These are phyloP conservation scores for Myotis vivesi DNA, from an alignment of 2,797 vertebrate species.

Conservation along the genomic window DNA sequence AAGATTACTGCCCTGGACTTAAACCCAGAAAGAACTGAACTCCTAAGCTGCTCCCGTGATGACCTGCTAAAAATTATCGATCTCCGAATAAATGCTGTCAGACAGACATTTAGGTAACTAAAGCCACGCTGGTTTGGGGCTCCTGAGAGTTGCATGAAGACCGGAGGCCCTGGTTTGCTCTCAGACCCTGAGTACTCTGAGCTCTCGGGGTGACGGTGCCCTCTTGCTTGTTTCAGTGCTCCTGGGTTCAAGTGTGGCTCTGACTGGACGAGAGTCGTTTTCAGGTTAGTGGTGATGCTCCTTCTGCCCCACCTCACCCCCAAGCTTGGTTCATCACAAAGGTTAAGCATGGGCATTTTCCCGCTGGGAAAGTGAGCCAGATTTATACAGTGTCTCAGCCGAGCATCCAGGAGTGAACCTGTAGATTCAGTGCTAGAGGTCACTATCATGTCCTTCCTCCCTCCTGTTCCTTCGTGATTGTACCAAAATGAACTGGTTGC, in stretches of 20 bases:
- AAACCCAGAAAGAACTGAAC: constrained; percentile 93
- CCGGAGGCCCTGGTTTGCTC: neutral
- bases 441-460: neutral
- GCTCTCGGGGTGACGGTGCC: fast-evolving
- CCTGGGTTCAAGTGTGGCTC: constrained; percentile 97
- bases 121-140: neutral
- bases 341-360: neutral
- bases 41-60: constrained; percentile 95
- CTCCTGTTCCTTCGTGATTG: neutral
- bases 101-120: constrained; percentile 92
- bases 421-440: neutral
- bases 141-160: fast-evolving
- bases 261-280: constrained; percentile 96
- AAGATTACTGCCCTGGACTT: constrained; percentile 96
- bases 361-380: neutral
- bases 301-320: fast-evolving
- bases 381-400: fast-evolving
- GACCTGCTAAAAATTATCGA: constrained; percentile 96
- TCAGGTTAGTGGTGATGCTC: constrained; percentile 87
- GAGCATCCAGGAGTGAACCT: neutral
- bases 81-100: constrained; percentile 88
- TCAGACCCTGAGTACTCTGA: neutral
- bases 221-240: constrained; percentile 84
- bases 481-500: fast-evolving
- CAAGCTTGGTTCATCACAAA: neutral